Conservation (phyloP, 2,113 vertebrate genomes). For the Anser brachyrhynchus region DNA sequence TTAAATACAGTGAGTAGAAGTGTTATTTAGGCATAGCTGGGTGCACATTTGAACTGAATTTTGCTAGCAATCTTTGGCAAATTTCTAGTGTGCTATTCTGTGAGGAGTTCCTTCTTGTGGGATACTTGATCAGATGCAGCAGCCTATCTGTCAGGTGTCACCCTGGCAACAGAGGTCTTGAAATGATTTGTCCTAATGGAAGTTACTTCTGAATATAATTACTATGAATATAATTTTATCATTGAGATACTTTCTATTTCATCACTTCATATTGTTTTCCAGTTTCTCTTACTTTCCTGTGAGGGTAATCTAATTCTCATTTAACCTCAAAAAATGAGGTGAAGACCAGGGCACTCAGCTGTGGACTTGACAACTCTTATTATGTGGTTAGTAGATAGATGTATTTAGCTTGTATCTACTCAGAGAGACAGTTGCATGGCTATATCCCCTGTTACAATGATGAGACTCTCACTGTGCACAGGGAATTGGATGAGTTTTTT, state of each 20-base stretch:
- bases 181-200: not conserved
- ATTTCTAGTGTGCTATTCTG: constrained; percentile 24
- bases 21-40: not conserved
- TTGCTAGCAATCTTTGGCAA: not conserved
- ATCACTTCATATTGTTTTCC: constrained; percentile 42
- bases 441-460: not conserved
- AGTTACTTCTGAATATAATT: constrained; percentile 47
- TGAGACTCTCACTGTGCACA: not conserved
- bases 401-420: not conserved
- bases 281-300: not conserved
- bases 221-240: constrained; percentile 45
- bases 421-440: not conserved
- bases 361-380: not conserved
- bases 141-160: constrained; percentile 29
- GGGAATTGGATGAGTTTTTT: not conserved
- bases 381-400: not conserved
- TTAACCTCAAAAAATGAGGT: not conserved
- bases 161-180: not conserved
- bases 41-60: constrained; percentile 26
- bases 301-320: not conserved
- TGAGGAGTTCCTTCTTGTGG: constrained; percentile 6
- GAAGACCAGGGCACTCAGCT: not conserved
- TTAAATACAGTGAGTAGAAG: not conserved
- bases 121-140: not conserved
- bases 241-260: not conserved